A percentile compares a stretch with the other conserved stretches of the same genome.
These are phyloP conservation scores for Cyprinodon diabolis DNA, from an alignment of 2,797 vertebrate genomes.

Conservation along the genomic window DNA sequence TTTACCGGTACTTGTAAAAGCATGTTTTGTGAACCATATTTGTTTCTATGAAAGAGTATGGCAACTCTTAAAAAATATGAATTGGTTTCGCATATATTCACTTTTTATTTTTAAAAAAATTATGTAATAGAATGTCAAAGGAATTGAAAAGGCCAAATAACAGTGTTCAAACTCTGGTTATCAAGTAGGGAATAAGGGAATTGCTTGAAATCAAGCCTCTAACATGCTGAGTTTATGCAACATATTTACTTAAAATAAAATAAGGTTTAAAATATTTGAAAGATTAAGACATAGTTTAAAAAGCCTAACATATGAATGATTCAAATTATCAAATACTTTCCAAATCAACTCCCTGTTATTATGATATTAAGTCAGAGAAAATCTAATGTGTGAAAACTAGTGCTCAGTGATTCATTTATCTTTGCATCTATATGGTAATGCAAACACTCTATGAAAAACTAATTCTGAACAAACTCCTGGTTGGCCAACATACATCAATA, in stretches of 20 bases:
- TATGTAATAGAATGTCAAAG: not conserved
- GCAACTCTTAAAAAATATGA: not conserved
- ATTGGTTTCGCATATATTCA: not conserved
- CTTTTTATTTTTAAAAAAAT: not conserved
- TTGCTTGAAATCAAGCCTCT: not conserved
- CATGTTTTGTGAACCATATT: not conserved
- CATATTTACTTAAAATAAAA: not conserved
- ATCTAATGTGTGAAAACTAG: not conserved
- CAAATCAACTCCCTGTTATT: not conserved
- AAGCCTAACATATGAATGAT: not conserved
- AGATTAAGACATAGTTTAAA: not conserved
- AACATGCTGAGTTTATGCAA: not conserved
- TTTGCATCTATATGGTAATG: not conserved
- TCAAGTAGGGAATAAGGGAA: not conserved
- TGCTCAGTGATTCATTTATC: constrained; percentile 4
- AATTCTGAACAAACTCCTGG: not conserved
- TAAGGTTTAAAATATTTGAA: not conserved
- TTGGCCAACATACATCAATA: not conserved
- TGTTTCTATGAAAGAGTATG: not conserved
- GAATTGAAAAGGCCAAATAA: not conserved
- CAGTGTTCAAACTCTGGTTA: not conserved
- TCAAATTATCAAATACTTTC: not conserved
- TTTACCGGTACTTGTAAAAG: not conserved
- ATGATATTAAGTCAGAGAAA: not conserved
- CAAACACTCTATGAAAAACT: not conserved